Evolutionary conservation across 2,888 invertebrate genomes (phyloP).

Genomic region (Cybosia mesomella): DNA sequence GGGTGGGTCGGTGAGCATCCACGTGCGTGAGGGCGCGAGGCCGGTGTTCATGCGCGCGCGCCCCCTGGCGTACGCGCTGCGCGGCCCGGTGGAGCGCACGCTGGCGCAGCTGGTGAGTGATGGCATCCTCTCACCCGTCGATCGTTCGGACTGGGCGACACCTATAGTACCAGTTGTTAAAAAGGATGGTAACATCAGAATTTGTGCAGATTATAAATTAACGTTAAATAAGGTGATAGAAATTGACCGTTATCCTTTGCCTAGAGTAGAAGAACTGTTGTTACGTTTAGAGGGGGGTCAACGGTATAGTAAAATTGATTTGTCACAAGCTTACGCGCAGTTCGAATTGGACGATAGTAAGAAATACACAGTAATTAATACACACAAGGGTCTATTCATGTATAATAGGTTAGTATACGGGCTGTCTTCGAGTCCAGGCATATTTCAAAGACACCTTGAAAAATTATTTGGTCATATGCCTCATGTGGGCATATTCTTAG

Average conservation of each 20-base stretch:
- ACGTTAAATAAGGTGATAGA: constrained; percentile 32
- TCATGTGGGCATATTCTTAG: too few relatives aligned
- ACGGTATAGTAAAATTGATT: background rate
- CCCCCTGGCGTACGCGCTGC: background rate
- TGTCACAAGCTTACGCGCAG: constrained; percentile 30
- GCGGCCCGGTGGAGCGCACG: constrained; percentile 17
- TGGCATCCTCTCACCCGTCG: constrained; percentile 13
- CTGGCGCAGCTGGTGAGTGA: background rate
- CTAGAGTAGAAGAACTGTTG: constrained; percentile 11
- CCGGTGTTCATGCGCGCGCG: background rate
- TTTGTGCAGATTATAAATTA: constrained; percentile 30
- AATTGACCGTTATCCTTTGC: constrained; percentile 42
- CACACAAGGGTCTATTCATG: constrained; percentile 18
- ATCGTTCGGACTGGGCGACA: constrained; percentile 9
- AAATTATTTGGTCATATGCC: too few relatives aligned
- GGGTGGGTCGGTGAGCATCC: background rate
- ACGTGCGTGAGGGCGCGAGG: too few relatives aligned
- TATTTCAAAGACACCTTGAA: constrained; percentile 26
- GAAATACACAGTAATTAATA: constrained; percentile 38
- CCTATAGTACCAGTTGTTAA: constrained; percentile 27
- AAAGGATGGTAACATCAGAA: constrained; percentile 21
- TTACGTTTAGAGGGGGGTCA: too few relatives aligned
- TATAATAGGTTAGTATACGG: constrained; percentile 31
- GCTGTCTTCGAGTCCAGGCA: constrained; percentile 27
- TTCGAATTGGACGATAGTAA: constrained; percentile 29